Conservation (phyloP, 2,797 vertebrate species). For the Aplochiton taeniatus region DNA sequence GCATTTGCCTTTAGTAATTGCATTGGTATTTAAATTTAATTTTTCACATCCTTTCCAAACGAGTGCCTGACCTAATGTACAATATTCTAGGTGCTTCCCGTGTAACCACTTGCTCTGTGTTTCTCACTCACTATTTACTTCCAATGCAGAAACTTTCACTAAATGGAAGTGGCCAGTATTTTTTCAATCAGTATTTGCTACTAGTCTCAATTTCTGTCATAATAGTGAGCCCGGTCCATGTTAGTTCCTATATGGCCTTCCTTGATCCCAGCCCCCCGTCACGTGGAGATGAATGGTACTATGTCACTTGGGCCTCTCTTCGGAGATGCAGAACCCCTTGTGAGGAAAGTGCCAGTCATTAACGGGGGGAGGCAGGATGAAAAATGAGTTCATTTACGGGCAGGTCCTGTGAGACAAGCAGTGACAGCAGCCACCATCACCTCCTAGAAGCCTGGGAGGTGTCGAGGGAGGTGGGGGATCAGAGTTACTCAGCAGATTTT, state of each 20-base stretch:
- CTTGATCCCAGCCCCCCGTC: slow-evolving; percentile 47
- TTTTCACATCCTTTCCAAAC: neutral
- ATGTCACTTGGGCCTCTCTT: slow-evolving; percentile 90
- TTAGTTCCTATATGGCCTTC: slow-evolving; percentile 33
- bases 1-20: slow-evolving; percentile 50
- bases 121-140: too few species aligned
- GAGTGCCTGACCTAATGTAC: too few species aligned
- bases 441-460: slow-evolving; percentile 43
- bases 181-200: slow-evolving; percentile 7
- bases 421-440: slow-evolving; percentile 68
- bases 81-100: too few species aligned
- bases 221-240: too few species aligned
- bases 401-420: slow-evolving; percentile 92
- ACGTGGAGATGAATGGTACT: slow-evolving; percentile 84
- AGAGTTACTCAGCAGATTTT: slow-evolving; percentile 81
- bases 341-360: slow-evolving; percentile 98
- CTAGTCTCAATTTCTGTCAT: slow-evolving; percentile 54
- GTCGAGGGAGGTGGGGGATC: slow-evolving; percentile 28
- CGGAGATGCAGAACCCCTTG: slow-evolving; percentile 85
- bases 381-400: slow-evolving; percentile 98
- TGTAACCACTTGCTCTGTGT: too few species aligned
- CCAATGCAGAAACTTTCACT: too few species aligned
- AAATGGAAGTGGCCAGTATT: too few species aligned
- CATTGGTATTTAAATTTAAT: neutral
- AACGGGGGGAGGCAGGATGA: slow-evolving; percentile 94